Evolutionary conservation across 2,888 invertebrate species (phyloP).

Genomic region (Platypus cylindrus): DNA sequence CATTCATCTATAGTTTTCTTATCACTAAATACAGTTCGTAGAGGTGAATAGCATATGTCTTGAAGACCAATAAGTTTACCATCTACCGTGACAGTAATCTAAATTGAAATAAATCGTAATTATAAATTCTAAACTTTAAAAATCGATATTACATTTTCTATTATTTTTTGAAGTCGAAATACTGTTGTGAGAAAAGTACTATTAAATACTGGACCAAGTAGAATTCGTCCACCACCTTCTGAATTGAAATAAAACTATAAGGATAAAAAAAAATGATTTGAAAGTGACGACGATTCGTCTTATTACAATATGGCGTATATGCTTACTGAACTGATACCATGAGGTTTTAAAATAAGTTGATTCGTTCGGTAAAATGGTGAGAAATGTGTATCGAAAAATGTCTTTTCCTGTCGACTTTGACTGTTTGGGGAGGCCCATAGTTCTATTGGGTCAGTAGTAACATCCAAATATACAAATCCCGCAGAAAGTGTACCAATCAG

Average conservation of each 20-base stretch:
- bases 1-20: constrained; percentile 50
- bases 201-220: constrained; percentile 73
- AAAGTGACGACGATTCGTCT: not conserved
- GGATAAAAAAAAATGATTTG: constrained; percentile 2
- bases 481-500: constrained; percentile 46
- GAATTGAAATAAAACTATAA: constrained; percentile 25
- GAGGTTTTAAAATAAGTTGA: constrained; percentile 71
- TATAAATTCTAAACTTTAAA: not conserved
- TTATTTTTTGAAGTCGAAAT: constrained; percentile 52
- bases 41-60: constrained; percentile 77
- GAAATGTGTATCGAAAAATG: constrained; percentile 79
- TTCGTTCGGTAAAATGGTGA: constrained; percentile 81
- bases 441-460: constrained; percentile 83
- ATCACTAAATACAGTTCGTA: constrained; percentile 50
- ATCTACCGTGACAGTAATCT: constrained; percentile 40
- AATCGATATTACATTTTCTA: constrained; percentile 40
- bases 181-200: constrained; percentile 61
- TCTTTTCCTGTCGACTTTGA: constrained; percentile 66
- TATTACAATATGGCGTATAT: too few species aligned
- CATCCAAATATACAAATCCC: constrained; percentile 53
- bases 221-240: constrained; percentile 24
- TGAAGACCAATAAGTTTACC: constrained; percentile 38
- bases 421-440: constrained; percentile 84
- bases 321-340: constrained; percentile 41
- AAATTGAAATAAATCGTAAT: constrained; percentile 10